Percentiles rank a stretch among this genome's conserved stretches.
phyloP scores from a whole-genome alignment of 2,113 vertebrate species.

The Peromyscus californicus region DNA sequence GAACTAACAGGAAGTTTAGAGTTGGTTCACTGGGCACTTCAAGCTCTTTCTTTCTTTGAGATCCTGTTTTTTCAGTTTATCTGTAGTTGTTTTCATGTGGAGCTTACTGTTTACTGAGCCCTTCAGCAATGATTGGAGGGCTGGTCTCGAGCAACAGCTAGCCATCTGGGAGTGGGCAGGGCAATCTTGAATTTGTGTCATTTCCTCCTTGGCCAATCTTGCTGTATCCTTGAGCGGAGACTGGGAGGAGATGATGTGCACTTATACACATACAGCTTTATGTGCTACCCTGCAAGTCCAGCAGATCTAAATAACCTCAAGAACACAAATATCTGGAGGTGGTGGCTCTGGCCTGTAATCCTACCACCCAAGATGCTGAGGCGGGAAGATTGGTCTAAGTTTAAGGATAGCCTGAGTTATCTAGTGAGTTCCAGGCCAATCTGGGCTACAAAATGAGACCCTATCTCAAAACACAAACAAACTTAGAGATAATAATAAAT shows the following conservation, averaged over 20 bases:
- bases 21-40: background rate
- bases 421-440: background rate
- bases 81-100: background rate
- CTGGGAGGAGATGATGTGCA: too few species aligned
- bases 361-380: background rate
- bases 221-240: background rate
- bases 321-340: background rate
- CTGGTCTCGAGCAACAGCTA: background rate
- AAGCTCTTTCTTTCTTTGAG: background rate
- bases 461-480: background rate
- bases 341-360: background rate
- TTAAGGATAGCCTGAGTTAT: background rate
- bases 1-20: conserved; percentile 13
- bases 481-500: background rate
- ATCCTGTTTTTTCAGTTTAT: background rate
- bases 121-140: background rate
- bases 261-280: too few species aligned
- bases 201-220: background rate
- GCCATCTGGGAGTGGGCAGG: background rate
- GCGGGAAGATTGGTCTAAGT: background rate
- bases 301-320: background rate
- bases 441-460: background rate
- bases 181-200: background rate
- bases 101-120: background rate
- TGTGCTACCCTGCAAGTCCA: background rate